Conservation (phyloP, 2,797 vertebrate genomes). For the Siniperca obscura region DNA sequence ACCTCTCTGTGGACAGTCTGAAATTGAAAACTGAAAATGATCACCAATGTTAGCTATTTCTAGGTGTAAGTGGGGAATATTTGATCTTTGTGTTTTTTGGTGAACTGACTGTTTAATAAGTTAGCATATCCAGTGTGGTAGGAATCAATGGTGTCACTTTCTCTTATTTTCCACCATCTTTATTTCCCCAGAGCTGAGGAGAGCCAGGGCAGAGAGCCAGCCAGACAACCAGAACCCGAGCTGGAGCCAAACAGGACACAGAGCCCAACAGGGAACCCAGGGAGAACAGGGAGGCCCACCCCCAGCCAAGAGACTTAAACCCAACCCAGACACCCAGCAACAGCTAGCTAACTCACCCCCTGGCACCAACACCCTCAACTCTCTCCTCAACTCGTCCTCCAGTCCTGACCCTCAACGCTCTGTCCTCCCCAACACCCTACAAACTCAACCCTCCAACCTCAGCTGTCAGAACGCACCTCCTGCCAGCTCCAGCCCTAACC, state of each 20-base stretch:
- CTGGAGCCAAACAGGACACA: constrained; percentile 78
- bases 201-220: constrained; percentile 89
- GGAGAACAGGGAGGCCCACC: constrained; percentile 89
- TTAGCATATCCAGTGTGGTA: not conserved
- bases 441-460: constrained; percentile 88
- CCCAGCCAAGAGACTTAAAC: constrained; percentile 96
- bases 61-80: not conserved
- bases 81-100: not conserved
- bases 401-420: constrained; percentile 83
- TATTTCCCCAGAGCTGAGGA: constrained; percentile 88
- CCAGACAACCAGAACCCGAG: constrained; percentile 72
- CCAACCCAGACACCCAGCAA: constrained; percentile 92
- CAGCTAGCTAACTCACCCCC: constrained; percentile 89
- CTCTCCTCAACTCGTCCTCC: constrained; percentile 79
- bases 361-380: constrained; percentile 83
- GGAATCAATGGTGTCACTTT: not conserved
- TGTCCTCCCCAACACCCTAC: constrained; percentile 79
- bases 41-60: not conserved
- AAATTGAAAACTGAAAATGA: not conserved
- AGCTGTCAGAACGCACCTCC: constrained; percentile 81
- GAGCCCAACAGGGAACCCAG: constrained; percentile 66
- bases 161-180: constrained; percentile 18
- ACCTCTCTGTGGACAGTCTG: not conserved
- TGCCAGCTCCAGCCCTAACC: constrained; percentile 79
- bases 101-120: not conserved